Evolutionary conservation across 2,888 invertebrate species (phyloP).

Genomic region (Odontocolon sp.): DNA sequence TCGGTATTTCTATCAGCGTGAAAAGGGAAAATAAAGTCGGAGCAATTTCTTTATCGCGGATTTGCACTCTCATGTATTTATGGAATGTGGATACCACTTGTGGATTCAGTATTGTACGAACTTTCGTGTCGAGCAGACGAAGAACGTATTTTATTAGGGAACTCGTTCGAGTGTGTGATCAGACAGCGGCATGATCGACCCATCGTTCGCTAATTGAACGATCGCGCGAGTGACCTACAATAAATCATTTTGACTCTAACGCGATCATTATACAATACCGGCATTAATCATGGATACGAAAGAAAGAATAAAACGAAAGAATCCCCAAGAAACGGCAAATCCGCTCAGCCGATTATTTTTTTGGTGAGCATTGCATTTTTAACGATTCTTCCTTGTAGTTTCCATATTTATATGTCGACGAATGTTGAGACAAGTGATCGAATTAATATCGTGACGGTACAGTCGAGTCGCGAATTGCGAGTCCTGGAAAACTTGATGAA

Average conservation of each 20-base stretch:
- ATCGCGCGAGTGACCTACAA: not conserved
- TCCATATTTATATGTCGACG: too few relatives aligned
- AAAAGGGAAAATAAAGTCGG: not conserved
- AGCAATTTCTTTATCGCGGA: slow-evolving; percentile 27
- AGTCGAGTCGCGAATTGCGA: not conserved
- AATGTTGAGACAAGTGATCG: too few relatives aligned
- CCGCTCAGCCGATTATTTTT: slow-evolving; percentile 47
- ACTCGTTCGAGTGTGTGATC: not conserved
- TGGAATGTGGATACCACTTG: slow-evolving; percentile 12
- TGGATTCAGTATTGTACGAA: slow-evolving; percentile 32
- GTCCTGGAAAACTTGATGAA: not conserved
- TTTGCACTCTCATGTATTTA: slow-evolving; percentile 35
- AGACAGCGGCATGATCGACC: slow-evolving; percentile 16
- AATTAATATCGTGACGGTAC: not conserved
- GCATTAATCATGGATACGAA: slow-evolving; percentile 41
- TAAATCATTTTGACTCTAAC: not conserved
- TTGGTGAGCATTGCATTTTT: slow-evolving; percentile 33
- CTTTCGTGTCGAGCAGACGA: slow-evolving; percentile 20
- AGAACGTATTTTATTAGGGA: not conserved
- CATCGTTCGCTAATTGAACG: not conserved
- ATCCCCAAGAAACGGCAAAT: slow-evolving; percentile 47
- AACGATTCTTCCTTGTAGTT: too few relatives aligned
- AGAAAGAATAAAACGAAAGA: slow-evolving; percentile 20
- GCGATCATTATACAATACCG: not conserved
- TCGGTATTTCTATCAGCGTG: not conserved